These are phyloP conservation scores for Scolopax rusticola DNA, from an alignment of 2,797 vertebrate genomes.

Conservation along the genomic window DNA sequence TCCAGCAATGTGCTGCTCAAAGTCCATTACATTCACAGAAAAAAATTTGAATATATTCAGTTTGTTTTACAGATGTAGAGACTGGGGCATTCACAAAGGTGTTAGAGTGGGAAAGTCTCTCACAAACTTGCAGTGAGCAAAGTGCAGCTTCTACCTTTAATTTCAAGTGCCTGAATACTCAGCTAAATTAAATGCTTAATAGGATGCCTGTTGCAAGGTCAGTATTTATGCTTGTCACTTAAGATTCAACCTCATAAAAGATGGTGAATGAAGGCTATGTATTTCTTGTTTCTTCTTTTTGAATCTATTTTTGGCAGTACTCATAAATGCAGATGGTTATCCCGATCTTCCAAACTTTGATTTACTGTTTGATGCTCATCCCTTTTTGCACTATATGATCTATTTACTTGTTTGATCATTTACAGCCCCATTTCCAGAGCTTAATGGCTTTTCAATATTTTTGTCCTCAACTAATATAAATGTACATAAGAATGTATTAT, in stretches of 20 bases:
- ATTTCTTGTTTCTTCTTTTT: not conserved
- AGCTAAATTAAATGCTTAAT: not conserved
- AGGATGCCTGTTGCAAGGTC: not conserved
- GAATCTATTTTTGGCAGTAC: not conserved
- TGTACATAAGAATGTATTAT: not conserved
- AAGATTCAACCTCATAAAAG: not conserved
- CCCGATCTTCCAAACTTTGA: not conserved
- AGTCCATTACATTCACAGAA: not conserved
- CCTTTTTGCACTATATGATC: not conserved
- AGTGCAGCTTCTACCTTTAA: not conserved
- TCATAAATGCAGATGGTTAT: not conserved
- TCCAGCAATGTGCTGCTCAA: not conserved
- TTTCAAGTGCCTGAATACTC: not conserved
- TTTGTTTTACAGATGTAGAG: not conserved
- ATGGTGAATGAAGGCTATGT: not conserved
- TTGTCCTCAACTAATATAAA: not conserved
- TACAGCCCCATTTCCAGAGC: not conserved
- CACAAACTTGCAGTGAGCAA: accelerated
- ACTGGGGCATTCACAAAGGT: no score
- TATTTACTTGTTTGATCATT: not conserved
- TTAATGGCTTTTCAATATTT: constrained; percentile 34
- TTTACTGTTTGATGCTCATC: not conserved
- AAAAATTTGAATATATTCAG: not conserved
- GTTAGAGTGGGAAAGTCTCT: not conserved
- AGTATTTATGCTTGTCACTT: constrained; percentile 18